Evolutionary conservation across 1,140 invertebrate species (phyloP).

Genomic region (Aphaenogaster floridana): DNA sequence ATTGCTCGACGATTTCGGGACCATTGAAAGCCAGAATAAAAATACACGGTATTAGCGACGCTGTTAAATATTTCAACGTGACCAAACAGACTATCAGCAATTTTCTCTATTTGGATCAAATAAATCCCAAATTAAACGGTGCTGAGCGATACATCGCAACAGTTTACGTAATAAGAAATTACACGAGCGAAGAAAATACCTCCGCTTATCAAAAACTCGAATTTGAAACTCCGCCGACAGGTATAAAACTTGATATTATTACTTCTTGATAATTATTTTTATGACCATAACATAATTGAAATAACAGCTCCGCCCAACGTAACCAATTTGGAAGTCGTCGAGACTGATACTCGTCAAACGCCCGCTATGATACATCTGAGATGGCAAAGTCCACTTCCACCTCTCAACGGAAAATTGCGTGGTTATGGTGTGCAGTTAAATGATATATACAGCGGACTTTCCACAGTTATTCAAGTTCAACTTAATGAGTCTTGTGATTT

Average conservation of each 20-base stretch:
- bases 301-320: constrained; percentile 68
- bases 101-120: background rate
- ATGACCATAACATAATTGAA: background rate
- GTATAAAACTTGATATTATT: constrained; percentile 55
- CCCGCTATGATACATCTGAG: constrained; percentile 45
- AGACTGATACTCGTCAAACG: constrained; percentile 26
- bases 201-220: constrained; percentile 2
- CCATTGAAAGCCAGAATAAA: constrained; percentile 47
- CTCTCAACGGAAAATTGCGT: constrained; percentile 67
- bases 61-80: constrained; percentile 11
- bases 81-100: background rate
- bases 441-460: background rate
- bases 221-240: constrained; percentile 61
- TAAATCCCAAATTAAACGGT: constrained; percentile 23
- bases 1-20: constrained; percentile 70
- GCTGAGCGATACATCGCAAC: constrained; percentile 61
- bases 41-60: constrained; percentile 56
- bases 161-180: constrained; percentile 57
- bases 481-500: constrained; percentile 64
- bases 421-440: background rate
- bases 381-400: constrained; percentile 68
- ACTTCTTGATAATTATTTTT: background rate
- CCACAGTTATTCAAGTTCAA: background rate
- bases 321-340: constrained; percentile 61
- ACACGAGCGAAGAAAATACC: constrained; percentile 26